Evolutionary conservation across 2,888 invertebrate genomes (phyloP), one percentile per base, ranked within the genome.

Genomic region (Arge pagana): DNA sequence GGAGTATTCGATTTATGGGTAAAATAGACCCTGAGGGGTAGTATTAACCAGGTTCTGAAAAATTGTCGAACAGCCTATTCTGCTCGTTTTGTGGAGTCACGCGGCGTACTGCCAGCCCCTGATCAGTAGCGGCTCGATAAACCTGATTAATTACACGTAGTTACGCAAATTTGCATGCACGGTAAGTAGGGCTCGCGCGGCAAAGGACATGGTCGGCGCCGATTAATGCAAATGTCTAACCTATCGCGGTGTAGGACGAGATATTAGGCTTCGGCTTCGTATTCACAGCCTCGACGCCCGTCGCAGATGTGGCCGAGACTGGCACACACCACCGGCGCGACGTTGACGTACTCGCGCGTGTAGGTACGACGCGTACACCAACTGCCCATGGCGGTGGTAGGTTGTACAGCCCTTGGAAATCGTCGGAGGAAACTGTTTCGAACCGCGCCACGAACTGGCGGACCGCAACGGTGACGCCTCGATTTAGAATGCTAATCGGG

Each of bases 401-500:
- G n/a, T n/a, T n/a, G n/a, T 35, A 33, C 16, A 35, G 23, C 61
- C 61, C 63, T 64, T 62, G 66, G 58, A 65, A 71, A 70, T 70
- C 68, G 69, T 65, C 61, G 58, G 63, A 63, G 66, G 63, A 63
- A 68, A 66, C 65, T 60, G 66, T 61, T 64, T 63, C 61, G 63
- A 62, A 63, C 54, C 52, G 54, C 55, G 54, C 52, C 62, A 59
- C 63, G 58, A 62, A 58, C 54, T 62, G 62, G 64, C 66, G 62
- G 63, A 70, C 74, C 72, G 65, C 72, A 73, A 67, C n/a, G n/a
- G n/a, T n/a, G n/a, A n/a, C 70, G 74, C 72, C 73, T 73, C 74
- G 73, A 75, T 75, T 73, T 72, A 72, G 70, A 74, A 74, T 75
- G 74, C 74, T 75, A 75, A 75, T 75, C 72, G 72, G 72, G 61